A percentile compares a stretch with the other conserved stretches of the same genome.
phyloP scores from a whole-genome alignment of 2,113 vertebrate genomes.

The Pangasianodon hypophthalmus region DNA sequence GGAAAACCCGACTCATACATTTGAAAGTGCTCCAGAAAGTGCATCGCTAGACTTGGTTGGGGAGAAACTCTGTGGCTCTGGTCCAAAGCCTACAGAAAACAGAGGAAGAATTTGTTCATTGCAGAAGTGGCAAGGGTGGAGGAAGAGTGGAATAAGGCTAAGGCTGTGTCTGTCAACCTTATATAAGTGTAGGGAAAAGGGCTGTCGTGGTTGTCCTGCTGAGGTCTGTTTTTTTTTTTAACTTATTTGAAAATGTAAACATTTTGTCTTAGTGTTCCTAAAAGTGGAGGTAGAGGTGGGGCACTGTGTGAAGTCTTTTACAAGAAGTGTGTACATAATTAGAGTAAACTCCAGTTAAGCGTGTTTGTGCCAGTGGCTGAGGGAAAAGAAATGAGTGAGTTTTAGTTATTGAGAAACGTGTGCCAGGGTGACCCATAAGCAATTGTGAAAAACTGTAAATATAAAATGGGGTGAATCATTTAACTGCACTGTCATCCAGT shows the following conservation, averaged over 20 bases:
- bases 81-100: not conserved
- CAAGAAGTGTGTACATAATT: not conserved
- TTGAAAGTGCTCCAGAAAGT: slow-evolving; percentile 7
- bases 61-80: not conserved
- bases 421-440: not conserved
- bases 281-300: not conserved
- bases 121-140: not conserved
- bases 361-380: not conserved
- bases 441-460: not conserved
- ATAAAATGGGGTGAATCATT: slow-evolving; percentile 7
- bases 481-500: not conserved
- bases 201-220: not conserved
- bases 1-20: not conserved
- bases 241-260: not conserved
- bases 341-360: not conserved
- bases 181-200: not conserved
- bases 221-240: not conserved
- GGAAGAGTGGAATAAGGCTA: not conserved
- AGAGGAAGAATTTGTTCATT: not conserved
- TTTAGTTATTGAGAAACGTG: not conserved
- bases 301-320: not conserved
- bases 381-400: not conserved
- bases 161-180: not conserved
- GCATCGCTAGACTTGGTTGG: not conserved
- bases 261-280: not conserved